Base-by-base conservation (phyloP, 2,797 vertebrate species). In the Philypnodon macrostomus region DNA sequence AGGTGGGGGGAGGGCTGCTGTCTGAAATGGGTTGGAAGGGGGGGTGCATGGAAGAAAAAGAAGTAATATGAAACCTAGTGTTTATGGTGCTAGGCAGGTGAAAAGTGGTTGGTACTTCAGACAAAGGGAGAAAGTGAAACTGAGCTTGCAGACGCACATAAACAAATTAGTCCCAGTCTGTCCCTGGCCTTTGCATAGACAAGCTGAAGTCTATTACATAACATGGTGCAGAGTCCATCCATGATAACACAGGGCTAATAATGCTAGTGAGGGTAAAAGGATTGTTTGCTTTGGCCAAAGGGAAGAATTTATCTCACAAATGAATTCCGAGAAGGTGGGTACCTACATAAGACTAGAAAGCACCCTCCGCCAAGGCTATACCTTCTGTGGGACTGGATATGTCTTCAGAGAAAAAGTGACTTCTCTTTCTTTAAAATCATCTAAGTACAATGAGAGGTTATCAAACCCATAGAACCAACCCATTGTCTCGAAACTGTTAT, bases 31-130 rank as follows among this genome's bases (percentile, higher is more conserved):
- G 3, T 30, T n/a, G n/a, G n/a, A n/a, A n/a, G 51, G 24, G 29
- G 38, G 49, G 17, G 47, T 5, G 19, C 47, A n/a, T n/a, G 35
- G 27, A 26, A 39, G 32, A 56, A 66, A 27, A 69, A 66, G 55
- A 61, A 73, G 72, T 78, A 75, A 85, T 47, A 62, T 35, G 64
- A 83, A 66, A 81, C 70, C 70, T 58, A 56, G 37, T 55, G 11
- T 15, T 7, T 13, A 15, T 7, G 1, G 15, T 17, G 17, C 13
- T 3, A 16, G 47, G 39, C 34, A 39, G 35, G 32, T 23, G 4
- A 13, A 45, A 56, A 55, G 24, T 27, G 38, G 48, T 27, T 37
- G 32, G 46, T 41, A 16, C 60, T 63, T 38, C 17, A 64, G 53
- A 58, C 21, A 31, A 15, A 61, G 36, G 46, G 35, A 52, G 53